Evolutionary conservation across 2,113 vertebrate genomes (phyloP).

Genomic region (Psittacara wagleri): DNA sequence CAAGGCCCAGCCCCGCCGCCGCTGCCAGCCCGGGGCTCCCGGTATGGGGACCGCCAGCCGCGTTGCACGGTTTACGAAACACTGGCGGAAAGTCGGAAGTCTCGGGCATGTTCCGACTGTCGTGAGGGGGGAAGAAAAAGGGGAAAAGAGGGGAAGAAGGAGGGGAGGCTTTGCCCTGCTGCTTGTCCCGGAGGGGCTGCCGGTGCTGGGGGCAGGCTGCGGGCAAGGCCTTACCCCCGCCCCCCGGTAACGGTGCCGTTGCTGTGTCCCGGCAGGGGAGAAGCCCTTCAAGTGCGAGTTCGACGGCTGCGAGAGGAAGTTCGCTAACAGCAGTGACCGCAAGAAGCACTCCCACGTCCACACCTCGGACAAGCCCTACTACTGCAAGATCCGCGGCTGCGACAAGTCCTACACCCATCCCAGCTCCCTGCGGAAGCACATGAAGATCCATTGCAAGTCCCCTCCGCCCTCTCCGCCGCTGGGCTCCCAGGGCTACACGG

Average conservation of each 20-base stretch:
- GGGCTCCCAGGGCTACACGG: slow-evolving; percentile 78
- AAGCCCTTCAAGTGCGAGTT: slow-evolving; percentile 98
- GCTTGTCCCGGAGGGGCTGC: not conserved
- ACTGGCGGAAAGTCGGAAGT: not conserved
- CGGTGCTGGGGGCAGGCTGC: not conserved
- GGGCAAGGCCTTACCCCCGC: not conserved
- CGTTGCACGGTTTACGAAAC: not conserved
- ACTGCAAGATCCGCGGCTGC: slow-evolving; percentile 93
- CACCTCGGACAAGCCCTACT: slow-evolving; percentile 97
- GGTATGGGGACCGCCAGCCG: not conserved
- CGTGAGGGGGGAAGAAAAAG: not conserved
- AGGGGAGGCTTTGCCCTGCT: not conserved
- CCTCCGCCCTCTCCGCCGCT: slow-evolving; percentile 84
- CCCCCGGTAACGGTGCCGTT: slow-evolving; percentile 1
- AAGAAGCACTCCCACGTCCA: slow-evolving; percentile 98
- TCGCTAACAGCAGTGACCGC: slow-evolving; percentile 96
- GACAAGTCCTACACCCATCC: slow-evolving; percentile 98
- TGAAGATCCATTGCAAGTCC: slow-evolving; percentile 98
- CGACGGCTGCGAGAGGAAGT: slow-evolving; percentile 96
- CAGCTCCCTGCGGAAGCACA: slow-evolving; percentile 95
- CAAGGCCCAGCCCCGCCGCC: slow-evolving; percentile 11
- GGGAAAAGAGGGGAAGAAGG: not conserved
- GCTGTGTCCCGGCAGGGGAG: slow-evolving; percentile 83
- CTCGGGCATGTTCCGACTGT: not conserved
- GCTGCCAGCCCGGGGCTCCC: not conserved